Conservation (phyloP, 2,113 vertebrate genomes). For the Nestor notabilis region DNA sequence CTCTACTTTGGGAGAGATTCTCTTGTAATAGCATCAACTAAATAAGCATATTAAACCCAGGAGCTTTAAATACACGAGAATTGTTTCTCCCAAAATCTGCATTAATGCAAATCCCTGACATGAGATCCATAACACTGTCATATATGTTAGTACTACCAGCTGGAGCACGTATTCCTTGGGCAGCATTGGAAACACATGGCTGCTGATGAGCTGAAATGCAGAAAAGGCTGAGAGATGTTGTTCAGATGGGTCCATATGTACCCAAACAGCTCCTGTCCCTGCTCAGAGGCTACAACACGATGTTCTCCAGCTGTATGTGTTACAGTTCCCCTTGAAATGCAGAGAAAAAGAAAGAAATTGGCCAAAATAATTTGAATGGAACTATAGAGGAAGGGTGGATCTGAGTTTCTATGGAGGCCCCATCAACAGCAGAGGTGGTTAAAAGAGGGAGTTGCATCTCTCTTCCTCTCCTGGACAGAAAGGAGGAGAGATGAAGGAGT, state of each 20-base stretch:
- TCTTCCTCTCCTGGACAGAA: not conserved
- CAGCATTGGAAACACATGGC: accelerated
- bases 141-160: not conserved
- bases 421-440: not conserved
- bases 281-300: not conserved
- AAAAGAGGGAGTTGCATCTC: not conserved
- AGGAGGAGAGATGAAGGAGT: not conserved
- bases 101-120: not conserved
- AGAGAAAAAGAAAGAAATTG: not conserved
- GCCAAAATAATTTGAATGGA: not conserved
- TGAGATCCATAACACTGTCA: not conserved
- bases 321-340: not conserved
- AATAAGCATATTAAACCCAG: not conserved
- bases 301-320: not conserved
- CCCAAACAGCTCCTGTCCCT: not conserved
- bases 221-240: not conserved
- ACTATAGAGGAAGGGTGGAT: not conserved
- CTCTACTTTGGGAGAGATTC: not conserved
- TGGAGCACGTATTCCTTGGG: not conserved
- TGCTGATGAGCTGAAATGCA: not conserved
- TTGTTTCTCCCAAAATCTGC: not conserved
- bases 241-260: not conserved
- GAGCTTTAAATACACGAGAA: not conserved
- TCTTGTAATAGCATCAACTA: not conserved
- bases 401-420: not conserved